These are phyloP conservation scores for Sebastes diaconus DNA, from an alignment of 2,797 vertebrate genomes.

Conservation along the genomic window DNA sequence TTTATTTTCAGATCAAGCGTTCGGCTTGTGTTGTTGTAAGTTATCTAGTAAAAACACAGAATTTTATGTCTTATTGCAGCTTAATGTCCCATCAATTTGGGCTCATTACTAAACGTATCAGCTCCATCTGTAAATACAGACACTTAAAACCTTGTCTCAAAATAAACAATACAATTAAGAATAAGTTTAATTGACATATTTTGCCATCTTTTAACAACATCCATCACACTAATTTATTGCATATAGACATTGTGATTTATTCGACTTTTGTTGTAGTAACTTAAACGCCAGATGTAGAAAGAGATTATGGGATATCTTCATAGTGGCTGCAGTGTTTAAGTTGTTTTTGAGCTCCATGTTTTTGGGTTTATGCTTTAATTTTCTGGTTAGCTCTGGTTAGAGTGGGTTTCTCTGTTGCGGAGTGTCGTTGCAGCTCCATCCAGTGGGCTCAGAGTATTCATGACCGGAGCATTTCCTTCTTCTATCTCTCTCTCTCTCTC, in stretches of 20 bases:
- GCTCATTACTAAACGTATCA: conserved; percentile 40
- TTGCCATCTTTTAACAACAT: conserved; percentile 11
- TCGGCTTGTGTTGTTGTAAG: conserved; percentile 51
- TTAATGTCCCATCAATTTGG: conserved; percentile 48
- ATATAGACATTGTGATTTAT: background rate
- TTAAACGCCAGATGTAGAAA: conserved; percentile 13
- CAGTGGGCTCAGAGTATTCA: conserved; percentile 60
- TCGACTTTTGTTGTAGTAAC: background rate
- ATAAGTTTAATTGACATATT: conserved; percentile 16
- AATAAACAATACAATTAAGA: conserved; percentile 22
- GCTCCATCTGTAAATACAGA: conserved; percentile 48
- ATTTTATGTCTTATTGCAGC: conserved; percentile 47
- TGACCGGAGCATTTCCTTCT: conserved; percentile 12
- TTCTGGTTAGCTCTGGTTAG: conserved; percentile 5
- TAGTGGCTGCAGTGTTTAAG: background rate
- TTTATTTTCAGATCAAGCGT: conserved; percentile 61
- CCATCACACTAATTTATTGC: background rate
- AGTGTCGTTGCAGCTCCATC: conserved; percentile 66
- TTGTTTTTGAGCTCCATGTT: conserved; percentile 2
- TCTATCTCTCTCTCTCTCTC: background rate
- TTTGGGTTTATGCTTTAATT: conserved; percentile 28
- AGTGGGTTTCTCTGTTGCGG: conserved; percentile 5
- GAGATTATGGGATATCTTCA: conserved; percentile 14
- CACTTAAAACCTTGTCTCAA: conserved; percentile 1
- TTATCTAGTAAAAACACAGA: conserved; percentile 56